Base-by-base conservation (phyloP, 2,797 vertebrate species). In the Myotis findleyi region DNA sequence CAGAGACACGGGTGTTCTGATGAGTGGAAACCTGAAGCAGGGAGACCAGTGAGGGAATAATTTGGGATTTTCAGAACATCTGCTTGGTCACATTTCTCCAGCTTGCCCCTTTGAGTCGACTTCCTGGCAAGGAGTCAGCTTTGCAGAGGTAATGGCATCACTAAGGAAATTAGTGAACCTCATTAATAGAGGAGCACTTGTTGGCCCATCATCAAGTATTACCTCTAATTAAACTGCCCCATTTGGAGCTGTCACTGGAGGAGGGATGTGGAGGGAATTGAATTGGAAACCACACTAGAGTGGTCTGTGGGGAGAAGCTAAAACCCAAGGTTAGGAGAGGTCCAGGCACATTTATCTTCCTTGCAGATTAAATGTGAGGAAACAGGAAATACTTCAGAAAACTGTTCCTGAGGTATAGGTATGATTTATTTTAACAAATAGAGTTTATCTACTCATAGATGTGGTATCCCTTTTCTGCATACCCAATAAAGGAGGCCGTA, bases 171-270 rank as follows among this genome's bases (percentile, higher is more conserved):
- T 90, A 95, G 91, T 82, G 80, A 75, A n/a, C 94, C 93, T 97
- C 92, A 81, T 97, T 96, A 90, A 95, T 84, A 77, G 95, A 92
- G 75, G 93, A 95, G 85, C 66, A 59, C 93, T 93, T 89, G 41
- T 83, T 95, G 95, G 97, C 95, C 82, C 79, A 3, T 93, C 82
- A 47, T 97, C 96, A 95, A 94, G 62, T 84, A 81, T 95, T 95
- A 81, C 93, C 91, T 97, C 91, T 96, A 95, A 97, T 97, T 96
- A 97, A 97, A 96, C 95, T 87, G 76, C 87, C 95, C 88, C 84
- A 77, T 95, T 97, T 94, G 84, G 91, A 94, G 84, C 93, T 95
- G 97, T 96, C 95, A 85, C 93, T 93, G 87, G 55, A 95, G 94
- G 82, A 97, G 96, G 80, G 86, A 87, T 92, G 83, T 94, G 96